Evolutionary conservation across 2,113 vertebrate species (phyloP).

Genomic region (Cyphomyrus plagiostoma): DNA sequence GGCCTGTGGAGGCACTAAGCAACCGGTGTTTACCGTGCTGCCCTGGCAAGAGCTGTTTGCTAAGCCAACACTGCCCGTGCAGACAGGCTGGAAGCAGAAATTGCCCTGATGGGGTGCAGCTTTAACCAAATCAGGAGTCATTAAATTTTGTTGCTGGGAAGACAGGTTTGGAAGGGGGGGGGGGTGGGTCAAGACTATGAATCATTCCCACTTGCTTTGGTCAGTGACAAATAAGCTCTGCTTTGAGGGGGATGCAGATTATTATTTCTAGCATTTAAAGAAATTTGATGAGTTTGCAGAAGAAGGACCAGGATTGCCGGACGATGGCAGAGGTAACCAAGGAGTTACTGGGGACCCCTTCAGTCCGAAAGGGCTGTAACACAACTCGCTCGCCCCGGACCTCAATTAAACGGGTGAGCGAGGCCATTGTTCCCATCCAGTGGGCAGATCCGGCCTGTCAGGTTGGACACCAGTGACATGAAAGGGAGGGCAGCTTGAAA

Average conservation of each 20-base stretch:
- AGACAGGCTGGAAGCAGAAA: neutral
- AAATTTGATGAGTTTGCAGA: neutral
- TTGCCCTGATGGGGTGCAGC: neutral
- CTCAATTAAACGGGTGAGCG: constrained; percentile 60
- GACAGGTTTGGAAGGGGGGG: neutral
- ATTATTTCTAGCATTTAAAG: neutral
- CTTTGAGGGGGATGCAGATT: neutral
- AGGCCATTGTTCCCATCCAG: constrained; percentile 58
- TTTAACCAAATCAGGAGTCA: neutral
- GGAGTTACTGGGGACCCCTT: neutral
- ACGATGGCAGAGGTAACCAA: neutral
- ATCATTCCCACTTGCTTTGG: neutral
- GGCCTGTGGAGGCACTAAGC: neutral
- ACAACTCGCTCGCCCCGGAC: constrained; percentile 27
- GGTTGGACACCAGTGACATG: constrained; percentile 45
- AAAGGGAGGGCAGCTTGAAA: constrained; percentile 11
- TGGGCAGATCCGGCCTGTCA: constrained; percentile 65
- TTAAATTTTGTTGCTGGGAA: neutral
- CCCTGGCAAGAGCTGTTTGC: neutral
- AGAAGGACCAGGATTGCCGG: neutral
- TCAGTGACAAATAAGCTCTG: neutral
- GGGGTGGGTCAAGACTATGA: neutral
- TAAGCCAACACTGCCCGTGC: neutral
- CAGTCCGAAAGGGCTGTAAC: neutral
- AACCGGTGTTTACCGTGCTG: neutral